A percentile compares a stretch with the other conserved stretches of the same genome.
Evolutionary conservation across 2,113 vertebrate species (phyloP).

Genomic region (Athene noctua): DNA sequence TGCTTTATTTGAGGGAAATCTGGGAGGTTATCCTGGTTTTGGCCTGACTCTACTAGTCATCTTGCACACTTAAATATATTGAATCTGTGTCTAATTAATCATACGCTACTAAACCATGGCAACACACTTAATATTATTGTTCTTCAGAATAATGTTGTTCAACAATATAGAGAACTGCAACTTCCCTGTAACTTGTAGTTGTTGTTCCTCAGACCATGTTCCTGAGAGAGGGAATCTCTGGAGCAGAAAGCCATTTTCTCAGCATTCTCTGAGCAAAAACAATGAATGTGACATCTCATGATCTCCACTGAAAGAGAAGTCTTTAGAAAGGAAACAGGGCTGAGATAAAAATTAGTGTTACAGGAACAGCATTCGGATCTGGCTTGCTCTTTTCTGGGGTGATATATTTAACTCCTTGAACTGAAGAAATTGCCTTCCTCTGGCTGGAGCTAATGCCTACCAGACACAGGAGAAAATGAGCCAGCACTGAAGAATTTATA

Average conservation of each 20-base stretch:
- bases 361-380: neutral
- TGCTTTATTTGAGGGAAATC: neutral
- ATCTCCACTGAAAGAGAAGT: neutral
- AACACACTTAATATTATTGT: slow-evolving; percentile 1
- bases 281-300: neutral
- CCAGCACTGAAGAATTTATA: neutral
- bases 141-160: neutral
- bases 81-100: slow-evolving; percentile 18
- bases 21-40: neutral
- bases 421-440: neutral
- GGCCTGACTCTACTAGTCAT: neutral
- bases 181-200: neutral
- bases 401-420: slow-evolving; percentile 5
- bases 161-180: slow-evolving; percentile 13
- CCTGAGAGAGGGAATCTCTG: neutral
- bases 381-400: neutral
- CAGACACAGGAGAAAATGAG: neutral
- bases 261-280: neutral
- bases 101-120: neutral
- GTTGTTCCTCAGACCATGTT: neutral
- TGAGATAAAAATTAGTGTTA: slow-evolving; percentile 26
- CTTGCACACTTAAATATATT: neutral
- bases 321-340: neutral
- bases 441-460: neutral
- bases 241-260: neutral